These are phyloP conservation scores for Phymatocera aterrima DNA, from an alignment of 2,888 invertebrate species.

Conservation along the genomic window DNA sequence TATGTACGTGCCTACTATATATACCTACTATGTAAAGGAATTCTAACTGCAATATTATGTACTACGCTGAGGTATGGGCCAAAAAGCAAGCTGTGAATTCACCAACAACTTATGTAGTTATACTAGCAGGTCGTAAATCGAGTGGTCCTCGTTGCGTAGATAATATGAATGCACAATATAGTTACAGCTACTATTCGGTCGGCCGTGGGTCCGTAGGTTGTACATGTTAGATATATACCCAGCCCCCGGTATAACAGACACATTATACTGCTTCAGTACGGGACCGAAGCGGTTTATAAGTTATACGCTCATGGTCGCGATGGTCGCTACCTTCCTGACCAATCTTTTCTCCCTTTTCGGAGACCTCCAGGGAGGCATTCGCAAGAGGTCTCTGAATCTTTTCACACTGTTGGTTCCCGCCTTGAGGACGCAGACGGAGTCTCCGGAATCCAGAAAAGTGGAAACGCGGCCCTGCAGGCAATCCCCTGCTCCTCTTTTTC, in stretches of 20 bases:
- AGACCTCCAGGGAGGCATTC: conserved; percentile 3
- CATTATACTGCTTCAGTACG: conserved; percentile 38
- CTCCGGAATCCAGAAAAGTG: not conserved
- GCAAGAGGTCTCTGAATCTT: not conserved
- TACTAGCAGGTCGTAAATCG: conserved; percentile 28
- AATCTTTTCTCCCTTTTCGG: conserved; percentile 37
- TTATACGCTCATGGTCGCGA: conserved; percentile 52
- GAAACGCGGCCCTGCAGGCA: conserved; percentile 14
- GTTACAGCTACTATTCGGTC: conserved; percentile 36
- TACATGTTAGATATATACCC: no score
- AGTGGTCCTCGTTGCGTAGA: conserved; percentile 42
- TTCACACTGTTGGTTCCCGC: not conserved
- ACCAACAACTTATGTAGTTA: not conserved
- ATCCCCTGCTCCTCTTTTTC: conserved; percentile 3
- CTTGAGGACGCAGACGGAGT: not conserved
- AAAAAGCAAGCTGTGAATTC: no score
- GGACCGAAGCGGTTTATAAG: conserved; percentile 47
- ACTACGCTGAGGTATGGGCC: no score
- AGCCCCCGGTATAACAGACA: conserved; percentile 23
- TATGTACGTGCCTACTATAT: no score
- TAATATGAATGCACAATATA: conserved; percentile 37
- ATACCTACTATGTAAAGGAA: no score
- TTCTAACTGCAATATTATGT: no score
- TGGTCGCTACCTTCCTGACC: conserved; percentile 43
- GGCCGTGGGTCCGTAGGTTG: no score